Evolutionary conservation across 2,888 invertebrate genomes (phyloP).

Genomic region (Meteorus colon): DNA sequence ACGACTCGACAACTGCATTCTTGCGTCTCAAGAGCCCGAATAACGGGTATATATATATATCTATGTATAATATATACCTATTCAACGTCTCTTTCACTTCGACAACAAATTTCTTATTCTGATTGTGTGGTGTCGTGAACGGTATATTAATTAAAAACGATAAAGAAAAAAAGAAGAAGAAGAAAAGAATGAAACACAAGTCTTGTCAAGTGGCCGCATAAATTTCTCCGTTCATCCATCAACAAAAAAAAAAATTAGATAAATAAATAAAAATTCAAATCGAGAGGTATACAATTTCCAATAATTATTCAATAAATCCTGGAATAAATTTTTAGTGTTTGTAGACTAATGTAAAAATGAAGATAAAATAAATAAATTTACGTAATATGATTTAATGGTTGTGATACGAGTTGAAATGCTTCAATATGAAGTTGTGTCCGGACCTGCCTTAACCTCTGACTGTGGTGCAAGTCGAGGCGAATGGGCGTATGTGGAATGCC

Average conservation of each 20-base stretch:
- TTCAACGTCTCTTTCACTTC: slow-evolving; percentile 3
- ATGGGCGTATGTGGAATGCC: slow-evolving; percentile 53
- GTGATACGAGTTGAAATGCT: slow-evolving; percentile 8
- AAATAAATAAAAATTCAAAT: background rate
- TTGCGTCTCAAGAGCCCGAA: slow-evolving; percentile 11
- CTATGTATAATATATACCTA: background rate
- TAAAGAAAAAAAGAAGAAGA: background rate
- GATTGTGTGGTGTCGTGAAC: background rate
- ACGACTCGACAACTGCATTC: slow-evolving; percentile 15
- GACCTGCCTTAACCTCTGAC: slow-evolving; percentile 44
- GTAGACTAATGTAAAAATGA: background rate
- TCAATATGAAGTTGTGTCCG: slow-evolving; percentile 19
- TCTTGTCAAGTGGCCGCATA: background rate
- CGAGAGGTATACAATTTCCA: background rate
- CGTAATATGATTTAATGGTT: slow-evolving; percentile 3
- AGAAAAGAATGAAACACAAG: background rate
- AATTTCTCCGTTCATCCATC: background rate
- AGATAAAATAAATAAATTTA: background rate
- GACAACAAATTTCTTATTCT: background rate
- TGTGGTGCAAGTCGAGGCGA: slow-evolving; percentile 43
- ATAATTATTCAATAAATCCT: no score
- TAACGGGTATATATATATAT: slow-evolving; percentile 5
- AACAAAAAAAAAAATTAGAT: background rate
- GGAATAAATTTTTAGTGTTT: background rate
- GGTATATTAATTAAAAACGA: slow-evolving; percentile 6